Evolutionary conservation across 2,888 invertebrate species (phyloP).

Genomic region (Tuta absoluta): DNA sequence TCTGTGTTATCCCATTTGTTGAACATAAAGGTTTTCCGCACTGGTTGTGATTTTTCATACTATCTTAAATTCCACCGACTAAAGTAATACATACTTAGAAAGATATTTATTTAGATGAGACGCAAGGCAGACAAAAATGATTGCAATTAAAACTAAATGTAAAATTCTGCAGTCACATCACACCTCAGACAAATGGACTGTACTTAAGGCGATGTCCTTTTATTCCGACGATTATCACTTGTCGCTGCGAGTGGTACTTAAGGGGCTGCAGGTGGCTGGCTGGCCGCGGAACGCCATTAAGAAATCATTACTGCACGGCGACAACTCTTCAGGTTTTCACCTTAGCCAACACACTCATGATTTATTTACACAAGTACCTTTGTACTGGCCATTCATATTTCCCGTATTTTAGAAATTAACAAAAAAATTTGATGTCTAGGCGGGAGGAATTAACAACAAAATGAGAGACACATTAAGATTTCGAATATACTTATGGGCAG

Average conservation of each 20-base stretch:
- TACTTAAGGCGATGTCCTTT: constrained; percentile 6
- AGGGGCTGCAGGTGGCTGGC: constrained; percentile 1
- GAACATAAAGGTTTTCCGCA: no score
- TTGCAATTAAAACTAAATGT: not conserved
- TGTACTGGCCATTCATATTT: no score
- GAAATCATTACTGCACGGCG: constrained; percentile 13
- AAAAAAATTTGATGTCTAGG: not conserved
- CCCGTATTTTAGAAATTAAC: not conserved
- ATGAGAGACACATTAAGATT: no score
- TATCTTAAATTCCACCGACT: no score
- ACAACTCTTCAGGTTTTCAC: not conserved
- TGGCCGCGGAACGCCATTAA: not conserved
- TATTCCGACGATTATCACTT: not conserved
- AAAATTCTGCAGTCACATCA: not conserved
- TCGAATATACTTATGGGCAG: no score
- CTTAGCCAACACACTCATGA: not conserved
- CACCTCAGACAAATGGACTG: not conserved
- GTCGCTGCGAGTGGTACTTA: not conserved
- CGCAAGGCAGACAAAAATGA: not conserved
- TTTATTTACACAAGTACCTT: not conserved
- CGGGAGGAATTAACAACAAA: no score
- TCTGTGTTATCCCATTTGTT: no score
- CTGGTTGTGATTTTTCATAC: no score
- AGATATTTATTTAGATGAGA: not conserved
- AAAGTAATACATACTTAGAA: no score